Base-by-base conservation (phyloP, 2,797 vertebrate species). In the Hipposideros larvatus region DNA sequence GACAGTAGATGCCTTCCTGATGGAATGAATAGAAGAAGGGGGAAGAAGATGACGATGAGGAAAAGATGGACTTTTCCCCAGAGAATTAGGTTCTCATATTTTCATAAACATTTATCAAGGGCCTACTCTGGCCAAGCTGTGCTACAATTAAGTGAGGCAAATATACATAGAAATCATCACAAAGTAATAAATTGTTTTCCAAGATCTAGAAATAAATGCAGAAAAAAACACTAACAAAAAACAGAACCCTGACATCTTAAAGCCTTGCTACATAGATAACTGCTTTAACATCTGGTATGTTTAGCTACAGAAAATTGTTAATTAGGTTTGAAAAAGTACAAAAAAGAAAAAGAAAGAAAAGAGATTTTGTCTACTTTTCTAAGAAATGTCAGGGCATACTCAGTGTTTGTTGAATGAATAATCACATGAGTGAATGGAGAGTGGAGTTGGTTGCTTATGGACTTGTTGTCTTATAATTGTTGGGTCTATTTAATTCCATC, bases 121-220 rank as follows among this genome's bases (percentile, higher is more conserved):
- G 46, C 26, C 24, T 43, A 57, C 22, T 43, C 22, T 34, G 18
- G 63, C 2, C 28, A 55, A 77, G 34, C 7, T 55, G 4, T 83
- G 28, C 65, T 70, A 22, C 26, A n/a, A 0, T 82, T 73, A 43
- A 73, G 21, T 66, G 71, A 93, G 19, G 28, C 22, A 87, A 73
- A 43, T 61, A 53, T 26, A 65, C 22, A 46, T 31, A 41, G 10
- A 73, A 51, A 31, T 3, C 41, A 57, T 59, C 26, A 26, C 31
- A 86, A 46, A 94, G 26, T 51, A 90, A 90, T 78, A 77, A 26
- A 74, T 71, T 71, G 37, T 14, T 78, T 53, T 78, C 84, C 84
- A 77, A 2, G 11, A 59, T 77, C 18, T 66, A 77, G 70, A 90
- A 83, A 94, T 55, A 37, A 85, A 48, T 51, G 5, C 59, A 79